phyloP scores from a whole-genome alignment of 2,113 vertebrate genomes.

The Ochotona princeps region DNA sequence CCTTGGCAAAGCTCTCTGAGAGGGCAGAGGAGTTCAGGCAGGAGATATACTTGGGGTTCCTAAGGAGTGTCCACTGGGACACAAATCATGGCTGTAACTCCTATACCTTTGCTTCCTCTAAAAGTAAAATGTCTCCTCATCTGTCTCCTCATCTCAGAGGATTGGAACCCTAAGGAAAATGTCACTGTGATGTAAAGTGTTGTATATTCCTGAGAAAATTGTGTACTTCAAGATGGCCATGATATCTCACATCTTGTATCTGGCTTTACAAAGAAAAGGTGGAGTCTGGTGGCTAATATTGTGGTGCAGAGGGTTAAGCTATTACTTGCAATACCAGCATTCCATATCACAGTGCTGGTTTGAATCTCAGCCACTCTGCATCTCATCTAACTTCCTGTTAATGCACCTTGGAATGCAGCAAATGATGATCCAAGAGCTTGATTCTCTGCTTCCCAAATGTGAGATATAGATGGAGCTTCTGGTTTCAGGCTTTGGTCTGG shows the following conservation, averaged over 20 bases:
- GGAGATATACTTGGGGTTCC: not conserved
- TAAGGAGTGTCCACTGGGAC: not conserved
- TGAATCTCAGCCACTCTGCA: too few relatives aligned
- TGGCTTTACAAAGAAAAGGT: not conserved
- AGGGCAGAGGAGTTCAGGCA: not conserved
- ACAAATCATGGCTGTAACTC: not conserved
- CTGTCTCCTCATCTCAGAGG: not conserved
- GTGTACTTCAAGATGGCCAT: not conserved
- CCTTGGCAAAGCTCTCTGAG: not conserved
- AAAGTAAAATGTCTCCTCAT: not conserved
- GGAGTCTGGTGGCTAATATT: too few relatives aligned
- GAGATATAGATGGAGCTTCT: too few relatives aligned
- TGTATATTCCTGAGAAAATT: not conserved
- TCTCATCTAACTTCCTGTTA: too few relatives aligned
- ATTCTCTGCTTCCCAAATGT: too few relatives aligned
- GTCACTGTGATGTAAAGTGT: not conserved
- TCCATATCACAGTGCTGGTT: too few relatives aligned
- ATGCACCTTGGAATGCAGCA: too few relatives aligned
- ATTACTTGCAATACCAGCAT: too few relatives aligned
- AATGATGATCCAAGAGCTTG: too few relatives aligned
- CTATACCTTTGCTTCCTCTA: not conserved
- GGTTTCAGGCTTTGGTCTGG: too few relatives aligned
- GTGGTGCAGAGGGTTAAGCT: too few relatives aligned
- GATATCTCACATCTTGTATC: too few relatives aligned
- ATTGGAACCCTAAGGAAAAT: not conserved